phyloP scores from a whole-genome alignment of 2,797 vertebrate genomes.

The Glyptemys insculpta region DNA sequence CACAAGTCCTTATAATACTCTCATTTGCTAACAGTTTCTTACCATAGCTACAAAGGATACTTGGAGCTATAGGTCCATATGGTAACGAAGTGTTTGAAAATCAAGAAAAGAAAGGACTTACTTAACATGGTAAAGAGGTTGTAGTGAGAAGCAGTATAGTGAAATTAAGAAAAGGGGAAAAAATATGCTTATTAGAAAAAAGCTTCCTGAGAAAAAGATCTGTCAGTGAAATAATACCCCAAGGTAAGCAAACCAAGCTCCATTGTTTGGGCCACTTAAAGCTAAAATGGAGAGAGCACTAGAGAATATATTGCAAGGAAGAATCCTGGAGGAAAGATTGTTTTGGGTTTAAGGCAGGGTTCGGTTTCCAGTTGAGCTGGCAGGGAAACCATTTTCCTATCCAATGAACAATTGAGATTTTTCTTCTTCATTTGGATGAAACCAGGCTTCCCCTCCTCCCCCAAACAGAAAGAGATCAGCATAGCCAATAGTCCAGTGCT shows the following conservation, averaged over 20 bases:
- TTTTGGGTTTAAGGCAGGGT: background rate
- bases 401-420: no score
- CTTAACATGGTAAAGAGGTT: background rate
- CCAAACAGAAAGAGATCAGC: background rate
- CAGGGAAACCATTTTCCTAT: no score
- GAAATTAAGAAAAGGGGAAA: background rate
- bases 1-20: no score
- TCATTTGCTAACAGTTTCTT: no score
- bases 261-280: conserved; percentile 8
- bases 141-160: background rate
- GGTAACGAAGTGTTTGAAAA: background rate
- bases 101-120: background rate
- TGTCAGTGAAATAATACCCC: background rate
- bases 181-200: background rate
- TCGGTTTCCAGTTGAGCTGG: background rate
- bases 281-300: background rate
- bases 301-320: background rate
- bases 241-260: background rate
- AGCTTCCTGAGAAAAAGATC: background rate
- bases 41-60: no score
- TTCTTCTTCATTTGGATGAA: no score
- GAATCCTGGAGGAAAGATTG: background rate
- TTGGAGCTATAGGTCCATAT: background rate
- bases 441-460: no score
- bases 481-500: no score